Evolutionary conservation across 2,888 invertebrate genomes (phyloP), one percentile per base, ranked within the genome.

Genomic region (Ectobius pallidus): DNA sequence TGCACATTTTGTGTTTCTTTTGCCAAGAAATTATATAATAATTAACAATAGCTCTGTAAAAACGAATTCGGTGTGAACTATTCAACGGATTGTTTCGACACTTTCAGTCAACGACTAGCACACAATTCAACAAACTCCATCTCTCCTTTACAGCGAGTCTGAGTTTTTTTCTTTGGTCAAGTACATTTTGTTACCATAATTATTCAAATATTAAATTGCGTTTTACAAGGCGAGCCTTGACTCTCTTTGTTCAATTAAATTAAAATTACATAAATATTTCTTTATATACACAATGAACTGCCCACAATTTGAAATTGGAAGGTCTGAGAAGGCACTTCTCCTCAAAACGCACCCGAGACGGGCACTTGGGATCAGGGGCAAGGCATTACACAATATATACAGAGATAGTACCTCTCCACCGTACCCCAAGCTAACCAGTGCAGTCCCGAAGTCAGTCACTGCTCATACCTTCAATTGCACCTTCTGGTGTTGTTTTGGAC

Each of bases 61-160:
- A 68, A 49, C 32, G 34, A 69, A 27, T 46, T 32, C 69, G 25
- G 39, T 46, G 52, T 52, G 69, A 69, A 69, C 25, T 69, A 52
- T 69, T 67, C 22, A 69, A 69, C 69, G 52, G 25, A 18, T 55
- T 39, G 58, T 25, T 69, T 63, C 42, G 52, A 69, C 32, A 55
- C 68, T 52, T 61, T 72, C 14, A 73, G 68, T 67, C 70, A 73
- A 73, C 73, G 75, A 75, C 75, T 75, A 75, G 75, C 68, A 75
- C 71, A 72, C 63, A 69, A 72, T 63, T 72, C 67, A 72, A 75
- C 73, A 73, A 75, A 74, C 75, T 72, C 61, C 63, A 63, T 3
- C 39, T 63, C 39, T 34, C 20, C 62, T 30, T 20, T 62, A 62
- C 62, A 62, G 62, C 62, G 62, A 62, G 62, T 62, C n/a, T n/a